A percentile compares a stretch with the other conserved stretches of the same genome.
Conservation (phyloP, 2,888 invertebrate species). For the Dryadula phaetusa region DNA sequence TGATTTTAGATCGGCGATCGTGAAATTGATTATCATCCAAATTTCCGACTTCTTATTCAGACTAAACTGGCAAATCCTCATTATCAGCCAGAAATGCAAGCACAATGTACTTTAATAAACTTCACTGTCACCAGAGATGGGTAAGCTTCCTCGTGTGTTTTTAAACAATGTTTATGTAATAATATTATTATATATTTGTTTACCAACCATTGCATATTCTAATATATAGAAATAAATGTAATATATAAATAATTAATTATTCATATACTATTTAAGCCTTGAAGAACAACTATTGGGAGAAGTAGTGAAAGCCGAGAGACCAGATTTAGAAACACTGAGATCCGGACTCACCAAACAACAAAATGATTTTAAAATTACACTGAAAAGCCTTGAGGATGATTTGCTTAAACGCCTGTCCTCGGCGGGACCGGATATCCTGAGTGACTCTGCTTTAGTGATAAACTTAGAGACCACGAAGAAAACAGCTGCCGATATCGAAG, state of each 20-base stretch:
- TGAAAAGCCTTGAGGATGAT: constrained; percentile 96
- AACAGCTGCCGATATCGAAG: constrained; percentile 95
- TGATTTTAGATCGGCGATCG: constrained; percentile 94
- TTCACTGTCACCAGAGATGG: constrained; percentile 97
- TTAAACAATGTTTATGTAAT: background rate
- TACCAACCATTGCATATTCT: no score
- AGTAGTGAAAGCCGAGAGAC: constrained; percentile 96
- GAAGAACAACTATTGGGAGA: constrained; percentile 97
- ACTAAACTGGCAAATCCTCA: constrained; percentile 98
- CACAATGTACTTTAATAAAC: constrained; percentile 97
- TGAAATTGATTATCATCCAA: constrained; percentile 94
- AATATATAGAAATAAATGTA: no score
- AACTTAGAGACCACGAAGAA: constrained; percentile 97
- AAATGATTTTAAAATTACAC: constrained; percentile 96
- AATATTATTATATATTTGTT: no score
- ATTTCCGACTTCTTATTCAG: constrained; percentile 93
- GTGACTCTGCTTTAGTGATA: constrained; percentile 94
- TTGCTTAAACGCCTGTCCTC: constrained; percentile 93
- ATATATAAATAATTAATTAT: no score
- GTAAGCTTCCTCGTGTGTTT: constrained; percentile 50
- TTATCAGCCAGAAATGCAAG: constrained; percentile 98
- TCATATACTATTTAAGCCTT: constrained; percentile 69
- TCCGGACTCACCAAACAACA: constrained; percentile 94
- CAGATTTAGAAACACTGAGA: constrained; percentile 93
- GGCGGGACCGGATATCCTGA: constrained; percentile 95